Evolutionary conservation across 2,113 vertebrate species (phyloP), one percentile per base, ranked within the genome.

Genomic region (Pangasianodon hypophthalmus): DNA sequence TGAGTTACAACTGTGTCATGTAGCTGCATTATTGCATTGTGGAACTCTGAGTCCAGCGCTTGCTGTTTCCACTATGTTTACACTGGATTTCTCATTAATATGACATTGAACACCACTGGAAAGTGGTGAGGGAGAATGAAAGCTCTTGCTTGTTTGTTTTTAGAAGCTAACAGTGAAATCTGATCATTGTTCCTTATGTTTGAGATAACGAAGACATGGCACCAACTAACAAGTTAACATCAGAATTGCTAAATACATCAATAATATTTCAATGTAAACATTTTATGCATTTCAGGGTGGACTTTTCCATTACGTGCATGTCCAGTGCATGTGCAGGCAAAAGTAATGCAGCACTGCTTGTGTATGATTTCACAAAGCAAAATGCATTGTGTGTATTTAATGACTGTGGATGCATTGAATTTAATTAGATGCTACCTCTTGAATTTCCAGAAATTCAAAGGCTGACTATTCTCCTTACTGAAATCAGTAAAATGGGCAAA

Each of bases 271-370:
- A n/a, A 4, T 67, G 10, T n/a, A n/a, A 67, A 67, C 69, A 41
- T 71, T 71, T 37, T 71, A 16, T 71, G 69, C 32, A 71, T 41
- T 37, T 19, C 32, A 67, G 26, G 10, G 29, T 14, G 52, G 64
- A 67, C 11, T 11, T 67, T 67, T 67, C 64, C 29, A 67, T n/a
- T 67, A 18, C 41, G 69, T 41, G 69, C 69, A 54, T n/a, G 26
- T 80, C 4, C 19, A 73, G 69, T 73, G 69, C 69, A 54, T n/a
- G 26, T 80, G 9, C 9, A 24, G 18, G 0, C 7, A 84, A 87
- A 85, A 91, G 79, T 60, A 82, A 90, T 41, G 4, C 69, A 90
- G 54, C 41, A 75, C 48, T 48, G 79, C n/a, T 58, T 87, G 44
- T 84, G 85, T 29, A 69, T 89, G 81, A 87, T 62, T 85, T 82